These are phyloP conservation scores for Leptopilina boulardi DNA, from an alignment of 1,140 invertebrate species.

Conservation along the genomic window DNA sequence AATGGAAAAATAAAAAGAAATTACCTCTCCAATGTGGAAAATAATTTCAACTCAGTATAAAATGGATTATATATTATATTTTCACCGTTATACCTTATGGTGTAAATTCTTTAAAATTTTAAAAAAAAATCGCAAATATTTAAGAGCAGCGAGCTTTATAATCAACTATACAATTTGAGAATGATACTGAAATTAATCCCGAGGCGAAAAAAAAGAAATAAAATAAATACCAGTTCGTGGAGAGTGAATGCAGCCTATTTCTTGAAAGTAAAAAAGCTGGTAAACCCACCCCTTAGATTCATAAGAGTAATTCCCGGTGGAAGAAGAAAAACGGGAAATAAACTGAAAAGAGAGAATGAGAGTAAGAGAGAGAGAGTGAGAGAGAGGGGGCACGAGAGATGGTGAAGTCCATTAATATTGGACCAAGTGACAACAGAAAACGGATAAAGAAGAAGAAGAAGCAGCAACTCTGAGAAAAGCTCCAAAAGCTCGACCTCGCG, in stretches of 20 bases:
- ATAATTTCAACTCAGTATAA: no score
- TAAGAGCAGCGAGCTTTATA: neutral
- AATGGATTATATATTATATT: no score
- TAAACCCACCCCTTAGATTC: conserved; percentile 46
- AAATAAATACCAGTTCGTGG: neutral
- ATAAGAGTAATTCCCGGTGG: conserved; percentile 42
- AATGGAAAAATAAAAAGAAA: no score
- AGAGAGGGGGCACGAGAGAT: conserved; percentile 21
- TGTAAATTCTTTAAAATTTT: no score
- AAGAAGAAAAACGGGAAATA: conserved; percentile 41
- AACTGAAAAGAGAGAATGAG: conserved; percentile 13
- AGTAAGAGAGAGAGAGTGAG: conserved; percentile 30
- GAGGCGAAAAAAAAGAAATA: neutral
- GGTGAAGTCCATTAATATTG: conserved; percentile 61
- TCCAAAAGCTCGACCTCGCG: conserved; percentile 26
- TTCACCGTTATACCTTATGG: no score
- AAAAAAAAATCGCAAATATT: neutral
- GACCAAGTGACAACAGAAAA: conserved; percentile 52
- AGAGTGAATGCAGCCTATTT: conserved; percentile 20
- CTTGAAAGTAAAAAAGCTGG: conserved; percentile 43
- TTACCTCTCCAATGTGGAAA: no score
- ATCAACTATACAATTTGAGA: neutral
- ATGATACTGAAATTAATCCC: neutral
- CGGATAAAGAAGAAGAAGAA: conserved; percentile 50
- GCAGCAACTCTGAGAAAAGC: conserved; percentile 41